Conservation (phyloP, 2,797 vertebrate species). For the Lophius americanus region DNA sequence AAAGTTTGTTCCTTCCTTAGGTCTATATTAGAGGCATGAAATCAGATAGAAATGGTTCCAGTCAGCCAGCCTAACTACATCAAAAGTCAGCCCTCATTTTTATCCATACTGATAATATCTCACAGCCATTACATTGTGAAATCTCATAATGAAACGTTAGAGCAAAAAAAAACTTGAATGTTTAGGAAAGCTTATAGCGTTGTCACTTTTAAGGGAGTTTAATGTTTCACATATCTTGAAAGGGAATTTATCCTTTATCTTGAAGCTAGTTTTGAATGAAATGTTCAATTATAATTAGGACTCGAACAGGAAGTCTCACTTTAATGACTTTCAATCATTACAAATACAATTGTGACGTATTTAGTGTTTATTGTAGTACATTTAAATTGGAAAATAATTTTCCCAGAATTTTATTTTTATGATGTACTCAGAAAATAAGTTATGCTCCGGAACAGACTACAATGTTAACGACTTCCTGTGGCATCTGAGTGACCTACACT, state of each 20-base stretch:
- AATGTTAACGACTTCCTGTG: constrained; percentile 32
- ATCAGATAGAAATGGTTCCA: neutral
- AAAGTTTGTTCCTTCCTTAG: no score
- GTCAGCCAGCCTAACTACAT: neutral
- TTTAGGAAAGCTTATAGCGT: neutral
- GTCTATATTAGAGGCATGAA: neutral
- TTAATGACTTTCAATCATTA: neutral
- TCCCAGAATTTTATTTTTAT: no score
- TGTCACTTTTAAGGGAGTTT: neutral
- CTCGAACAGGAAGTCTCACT: no score
- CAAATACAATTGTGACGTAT: neutral
- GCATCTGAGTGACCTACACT: constrained; percentile 44
- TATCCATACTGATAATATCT: no score
- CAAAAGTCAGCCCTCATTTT: neutral
- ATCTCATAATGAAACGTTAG: no score
- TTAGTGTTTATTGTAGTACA: no score
- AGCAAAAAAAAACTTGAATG: neutral
- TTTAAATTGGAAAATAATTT: no score
- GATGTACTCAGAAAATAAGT: neutral
- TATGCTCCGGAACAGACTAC: neutral
- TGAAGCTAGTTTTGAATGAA: neutral
- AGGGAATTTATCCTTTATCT: neutral
- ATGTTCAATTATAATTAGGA: neutral
- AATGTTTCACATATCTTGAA: neutral
- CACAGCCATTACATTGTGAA: neutral